Percentiles rank a stretch among this genome's conserved stretches.
These are phyloP conservation scores for Calliphora vicina DNA, from an alignment of 1,140 invertebrate species.

Conservation along the genomic window DNA sequence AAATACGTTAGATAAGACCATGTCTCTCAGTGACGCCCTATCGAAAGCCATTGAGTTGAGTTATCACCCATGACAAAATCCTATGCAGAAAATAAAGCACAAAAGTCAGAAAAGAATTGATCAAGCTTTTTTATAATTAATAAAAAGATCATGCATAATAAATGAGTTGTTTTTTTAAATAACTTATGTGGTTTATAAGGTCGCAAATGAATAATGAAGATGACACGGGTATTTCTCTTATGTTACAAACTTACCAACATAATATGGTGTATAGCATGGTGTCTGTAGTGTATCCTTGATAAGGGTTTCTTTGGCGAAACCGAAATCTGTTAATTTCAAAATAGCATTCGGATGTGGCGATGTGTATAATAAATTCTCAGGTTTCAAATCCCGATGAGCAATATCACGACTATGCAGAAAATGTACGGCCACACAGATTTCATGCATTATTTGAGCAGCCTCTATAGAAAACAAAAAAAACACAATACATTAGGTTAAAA, in stretches of 20 bases:
- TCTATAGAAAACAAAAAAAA: conserved; percentile 42
- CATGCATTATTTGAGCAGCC: conserved; percentile 84
- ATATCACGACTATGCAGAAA: conserved; percentile 95
- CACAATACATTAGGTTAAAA: conserved; percentile 18
- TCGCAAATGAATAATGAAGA: too few species aligned
- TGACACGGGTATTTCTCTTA: too few species aligned
- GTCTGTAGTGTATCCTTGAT: conserved; percentile 90
- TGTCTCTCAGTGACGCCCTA: too few species aligned
- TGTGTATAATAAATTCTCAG: conserved; percentile 89
- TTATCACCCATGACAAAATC: too few species aligned
- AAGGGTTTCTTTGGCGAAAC: conserved; percentile 98
- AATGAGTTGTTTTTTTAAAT: too few species aligned
- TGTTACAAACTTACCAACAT: conserved; percentile 84
- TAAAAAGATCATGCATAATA: too few species aligned
- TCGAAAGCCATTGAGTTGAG: too few species aligned
- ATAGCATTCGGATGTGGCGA: conserved; percentile 74
- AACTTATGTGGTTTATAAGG: too few species aligned
- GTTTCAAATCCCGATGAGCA: conserved; percentile 96
- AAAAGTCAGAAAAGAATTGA: too few species aligned
- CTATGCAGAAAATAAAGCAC: too few species aligned
- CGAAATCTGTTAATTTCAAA: conserved; percentile 97
- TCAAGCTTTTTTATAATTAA: too few species aligned
- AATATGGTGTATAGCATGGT: conserved; percentile 98
- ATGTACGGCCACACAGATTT: conserved; percentile 95
- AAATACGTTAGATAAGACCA: too few species aligned